Percentiles rank a stretch among this genome's conserved stretches.
Conservation (phyloP, 2,113 vertebrate species). For the Dipodomys ordii region DNA sequence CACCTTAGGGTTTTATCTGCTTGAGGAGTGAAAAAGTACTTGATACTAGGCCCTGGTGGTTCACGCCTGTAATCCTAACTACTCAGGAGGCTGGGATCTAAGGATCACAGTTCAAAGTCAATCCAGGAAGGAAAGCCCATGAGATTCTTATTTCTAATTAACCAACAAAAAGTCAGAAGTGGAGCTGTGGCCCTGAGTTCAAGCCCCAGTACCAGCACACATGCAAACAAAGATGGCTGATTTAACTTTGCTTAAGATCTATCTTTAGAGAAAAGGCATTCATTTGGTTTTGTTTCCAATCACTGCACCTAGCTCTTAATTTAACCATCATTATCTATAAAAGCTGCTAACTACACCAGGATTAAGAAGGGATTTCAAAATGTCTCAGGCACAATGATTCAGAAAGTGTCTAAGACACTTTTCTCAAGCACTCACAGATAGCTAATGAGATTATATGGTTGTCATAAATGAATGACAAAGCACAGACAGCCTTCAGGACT, state of each 20-base stretch:
- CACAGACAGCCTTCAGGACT: background rate
- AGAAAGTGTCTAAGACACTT: background rate
- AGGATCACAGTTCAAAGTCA: too few species aligned
- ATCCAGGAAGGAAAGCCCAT: too few species aligned
- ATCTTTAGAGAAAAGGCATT: background rate
- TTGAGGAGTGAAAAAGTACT: background rate
- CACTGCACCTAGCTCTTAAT: background rate
- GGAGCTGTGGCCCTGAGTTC: too few species aligned
- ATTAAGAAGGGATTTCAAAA: background rate
- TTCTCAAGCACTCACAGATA: background rate
- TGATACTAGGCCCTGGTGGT: too few species aligned
- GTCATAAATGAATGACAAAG: background rate
- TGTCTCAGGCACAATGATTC: background rate
- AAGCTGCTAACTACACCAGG: background rate
- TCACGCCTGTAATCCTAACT: too few species aligned
- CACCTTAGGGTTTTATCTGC: background rate
- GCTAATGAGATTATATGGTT: background rate
- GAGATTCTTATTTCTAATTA: too few species aligned
- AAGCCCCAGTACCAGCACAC: too few species aligned
- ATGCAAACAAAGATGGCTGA: background rate
- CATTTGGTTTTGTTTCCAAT: background rate
- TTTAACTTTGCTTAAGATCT: background rate
- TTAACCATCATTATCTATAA: background rate
- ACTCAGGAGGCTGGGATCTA: too few species aligned
- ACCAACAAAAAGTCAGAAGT: too few species aligned